These are phyloP conservation scores for Patella pellucida DNA, from an alignment of 2,888 invertebrate genomes.

Conservation along the genomic window DNA sequence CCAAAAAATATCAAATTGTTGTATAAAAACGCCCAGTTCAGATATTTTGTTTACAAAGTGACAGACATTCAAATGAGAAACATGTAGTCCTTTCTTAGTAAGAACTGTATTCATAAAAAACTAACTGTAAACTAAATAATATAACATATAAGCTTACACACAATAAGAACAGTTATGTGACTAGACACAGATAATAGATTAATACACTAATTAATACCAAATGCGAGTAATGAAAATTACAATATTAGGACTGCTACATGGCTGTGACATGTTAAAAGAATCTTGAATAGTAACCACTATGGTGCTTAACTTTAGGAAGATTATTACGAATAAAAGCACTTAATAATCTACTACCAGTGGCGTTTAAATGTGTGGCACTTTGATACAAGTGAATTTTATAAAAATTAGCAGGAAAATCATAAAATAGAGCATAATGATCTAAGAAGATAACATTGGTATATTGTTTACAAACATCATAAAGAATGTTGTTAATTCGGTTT, in stretches of 20 bases:
- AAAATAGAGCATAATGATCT: not conserved
- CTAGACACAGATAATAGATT: too few relatives aligned
- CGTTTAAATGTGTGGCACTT: not conserved
- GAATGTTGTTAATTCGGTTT: not conserved
- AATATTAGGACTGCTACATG: too few relatives aligned
- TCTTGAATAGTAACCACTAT: too few relatives aligned
- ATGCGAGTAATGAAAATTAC: too few relatives aligned
- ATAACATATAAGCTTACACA: too few relatives aligned
- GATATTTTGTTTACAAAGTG: not conserved
- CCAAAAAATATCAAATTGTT: constrained; percentile 1
- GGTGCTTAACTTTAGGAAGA: not conserved
- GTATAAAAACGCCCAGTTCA: not conserved
- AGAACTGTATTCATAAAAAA: not conserved
- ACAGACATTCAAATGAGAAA: not conserved
- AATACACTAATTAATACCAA: too few relatives aligned
- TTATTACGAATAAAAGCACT: not conserved
- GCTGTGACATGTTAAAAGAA: too few relatives aligned
- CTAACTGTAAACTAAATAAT: too few relatives aligned
- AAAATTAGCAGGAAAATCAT: not conserved
- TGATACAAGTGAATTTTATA: not conserved
- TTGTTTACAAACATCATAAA: not conserved
- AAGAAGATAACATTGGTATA: not conserved
- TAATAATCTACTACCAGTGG: not conserved
- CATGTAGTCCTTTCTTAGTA: not conserved
- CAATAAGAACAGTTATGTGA: too few relatives aligned